phyloP scores from a whole-genome alignment of 2,797 vertebrate species.

The Echeneis naucrates region DNA sequence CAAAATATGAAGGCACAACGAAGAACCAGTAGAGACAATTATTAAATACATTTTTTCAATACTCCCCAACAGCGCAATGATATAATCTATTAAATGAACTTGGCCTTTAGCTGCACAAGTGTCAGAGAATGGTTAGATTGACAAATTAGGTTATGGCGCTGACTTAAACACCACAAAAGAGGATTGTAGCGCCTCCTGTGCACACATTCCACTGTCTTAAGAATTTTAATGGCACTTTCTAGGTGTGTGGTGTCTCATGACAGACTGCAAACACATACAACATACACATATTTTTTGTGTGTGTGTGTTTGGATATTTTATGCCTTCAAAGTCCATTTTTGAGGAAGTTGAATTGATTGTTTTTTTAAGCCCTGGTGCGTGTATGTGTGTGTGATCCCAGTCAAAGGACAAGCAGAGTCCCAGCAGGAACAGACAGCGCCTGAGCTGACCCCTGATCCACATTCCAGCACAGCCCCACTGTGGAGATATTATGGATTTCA shows the following conservation, averaged over 20 bases:
- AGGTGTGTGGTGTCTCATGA: too few relatives aligned
- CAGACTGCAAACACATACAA: too few relatives aligned
- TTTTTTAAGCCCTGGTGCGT: conserved; percentile 7
- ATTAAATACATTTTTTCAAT: neutral
- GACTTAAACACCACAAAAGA: conserved; percentile 5
- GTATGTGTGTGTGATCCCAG: conserved; percentile 38
- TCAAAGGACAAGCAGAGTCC: conserved; percentile 57
- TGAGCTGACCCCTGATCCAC: conserved; percentile 49
- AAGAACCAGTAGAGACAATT: neutral
- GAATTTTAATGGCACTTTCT: too few relatives aligned
- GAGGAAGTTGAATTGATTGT: neutral
- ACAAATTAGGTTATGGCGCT: neutral
- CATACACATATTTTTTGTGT: too few relatives aligned
- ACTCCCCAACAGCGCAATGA: neutral
- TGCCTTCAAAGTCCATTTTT: neutral
- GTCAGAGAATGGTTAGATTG: neutral
- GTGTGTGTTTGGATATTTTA: too few relatives aligned
- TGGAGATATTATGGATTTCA: conserved; percentile 54
- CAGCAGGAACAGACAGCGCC: conserved; percentile 48
- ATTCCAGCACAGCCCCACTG: conserved; percentile 56
- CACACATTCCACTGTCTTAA: too few relatives aligned
- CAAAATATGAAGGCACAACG: neutral
- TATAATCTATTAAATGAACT: neutral
- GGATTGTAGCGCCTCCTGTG: too few relatives aligned
- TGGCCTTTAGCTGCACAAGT: neutral